Evolutionary conservation across 2,888 invertebrate genomes (phyloP).

Genomic region (Drepanosiphum platanoidis): DNA sequence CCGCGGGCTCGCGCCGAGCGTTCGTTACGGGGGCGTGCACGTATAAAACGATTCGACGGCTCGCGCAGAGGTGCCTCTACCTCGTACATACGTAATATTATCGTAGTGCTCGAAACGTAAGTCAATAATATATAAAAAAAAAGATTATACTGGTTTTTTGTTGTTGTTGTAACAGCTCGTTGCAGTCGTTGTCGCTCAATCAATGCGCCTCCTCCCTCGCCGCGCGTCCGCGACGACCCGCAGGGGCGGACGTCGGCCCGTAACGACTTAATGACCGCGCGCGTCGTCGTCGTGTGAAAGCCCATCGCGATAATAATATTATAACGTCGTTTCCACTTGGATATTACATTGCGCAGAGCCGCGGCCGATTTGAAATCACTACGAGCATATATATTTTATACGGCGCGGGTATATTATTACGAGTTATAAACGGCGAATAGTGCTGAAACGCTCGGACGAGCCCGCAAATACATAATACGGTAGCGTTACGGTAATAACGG

Average conservation of each 20-base stretch:
- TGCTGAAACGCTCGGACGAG: too few relatives aligned
- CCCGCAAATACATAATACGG: too few relatives aligned
- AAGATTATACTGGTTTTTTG: too few relatives aligned
- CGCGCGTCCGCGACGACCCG: too few relatives aligned
- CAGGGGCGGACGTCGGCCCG: background rate
- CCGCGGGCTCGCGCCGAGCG: background rate
- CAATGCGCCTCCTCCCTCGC: background rate
- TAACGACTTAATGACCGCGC: background rate
- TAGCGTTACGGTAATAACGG: too few relatives aligned
- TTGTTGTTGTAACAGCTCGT: background rate
- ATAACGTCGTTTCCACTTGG: background rate
- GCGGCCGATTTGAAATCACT: too few relatives aligned
- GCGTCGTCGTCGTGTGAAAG: too few relatives aligned
- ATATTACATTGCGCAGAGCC: background rate
- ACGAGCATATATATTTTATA: too few relatives aligned
- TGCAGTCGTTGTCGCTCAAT: constrained; percentile 10
- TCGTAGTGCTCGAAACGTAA: background rate
- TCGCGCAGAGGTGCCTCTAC: too few relatives aligned
- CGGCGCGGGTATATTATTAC: too few relatives aligned
- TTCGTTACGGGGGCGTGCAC: constrained; percentile 8
- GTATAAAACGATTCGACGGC: background rate
- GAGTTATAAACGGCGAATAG: too few relatives aligned
- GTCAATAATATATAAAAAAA: constrained; percentile 1
- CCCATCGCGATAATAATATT: background rate
- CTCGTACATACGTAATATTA: background rate